These are phyloP conservation scores for Troides aeacus DNA, from an alignment of 2,888 invertebrate species.

Conservation along the genomic window DNA sequence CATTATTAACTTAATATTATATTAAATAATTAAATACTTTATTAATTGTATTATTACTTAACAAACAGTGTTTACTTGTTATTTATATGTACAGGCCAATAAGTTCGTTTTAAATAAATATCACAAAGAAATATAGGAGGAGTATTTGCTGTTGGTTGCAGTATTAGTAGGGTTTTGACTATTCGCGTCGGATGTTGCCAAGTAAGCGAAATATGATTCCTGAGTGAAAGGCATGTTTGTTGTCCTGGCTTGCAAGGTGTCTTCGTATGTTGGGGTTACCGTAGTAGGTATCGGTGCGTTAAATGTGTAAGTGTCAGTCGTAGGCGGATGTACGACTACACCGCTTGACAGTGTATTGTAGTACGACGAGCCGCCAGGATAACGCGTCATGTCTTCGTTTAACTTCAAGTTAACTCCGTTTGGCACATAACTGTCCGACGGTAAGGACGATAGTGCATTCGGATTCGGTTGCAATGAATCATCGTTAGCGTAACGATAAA, in stretches of 20 bases:
- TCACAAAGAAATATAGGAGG: constrained; percentile 68
- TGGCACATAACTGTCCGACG: constrained; percentile 68
- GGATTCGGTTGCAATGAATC: constrained; percentile 69
- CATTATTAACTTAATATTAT: neutral
- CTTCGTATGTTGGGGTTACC: constrained; percentile 62
- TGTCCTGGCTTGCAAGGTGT: constrained; percentile 52
- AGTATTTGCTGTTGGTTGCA: constrained; percentile 55
- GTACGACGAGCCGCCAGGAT: constrained; percentile 53
- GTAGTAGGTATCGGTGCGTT: constrained; percentile 49
- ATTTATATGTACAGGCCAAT: constrained; percentile 10
- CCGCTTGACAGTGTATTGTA: constrained; percentile 58
- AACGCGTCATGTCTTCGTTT: constrained; percentile 63
- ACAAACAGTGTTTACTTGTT: neutral
- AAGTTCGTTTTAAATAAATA: neutral
- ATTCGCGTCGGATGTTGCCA: constrained; percentile 52
- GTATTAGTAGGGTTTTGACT: constrained; percentile 48
- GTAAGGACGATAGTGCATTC: constrained; percentile 53
- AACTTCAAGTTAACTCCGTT: constrained; percentile 67
- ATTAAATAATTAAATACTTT: neutral
- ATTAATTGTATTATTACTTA: neutral
- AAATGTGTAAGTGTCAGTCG: constrained; percentile 59
- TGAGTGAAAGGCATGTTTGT: constrained; percentile 51
- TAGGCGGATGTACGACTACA: constrained; percentile 56
- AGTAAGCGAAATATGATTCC: constrained; percentile 65
- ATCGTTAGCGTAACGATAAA: constrained; percentile 71